Base-by-base conservation (phyloP, 2,888 invertebrate genomes). In the Mechanitis mazaeus region DNA sequence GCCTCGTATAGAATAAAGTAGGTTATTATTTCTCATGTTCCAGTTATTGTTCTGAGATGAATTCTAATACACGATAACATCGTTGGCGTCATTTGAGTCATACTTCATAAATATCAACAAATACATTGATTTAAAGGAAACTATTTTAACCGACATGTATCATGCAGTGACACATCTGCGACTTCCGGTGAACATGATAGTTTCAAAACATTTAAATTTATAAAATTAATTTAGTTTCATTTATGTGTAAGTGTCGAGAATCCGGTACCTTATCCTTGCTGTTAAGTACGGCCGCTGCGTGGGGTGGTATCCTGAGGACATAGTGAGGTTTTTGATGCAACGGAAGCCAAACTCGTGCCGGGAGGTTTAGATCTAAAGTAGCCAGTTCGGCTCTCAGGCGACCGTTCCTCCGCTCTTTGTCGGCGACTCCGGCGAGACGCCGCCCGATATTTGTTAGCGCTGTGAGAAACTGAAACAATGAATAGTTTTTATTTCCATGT, bases 281-380 rank as follows among this genome's bases (percentile, higher is more conserved):
- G 87, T 99, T 99, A 69, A 99, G 94, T 60, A 99, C 98, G 58
- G 98, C 98, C 66, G 98, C 98, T 69, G 97, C 97, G 77, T 97
- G 97, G 64, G 97, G 97, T 54, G 99, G 98, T 87, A 99, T 97
- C 84, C 99, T 92, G 56, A 99, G 95, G 73, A 99, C 95, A 79
- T 97, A 95, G 90, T 99, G 99, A 58, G 96, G 94, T 71, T 93
- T 92, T 71, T 94, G 94, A 83, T 97, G 95, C 55, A 99, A 92
- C 12, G 99, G 99, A 72, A 99, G 92, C 98, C 99, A 99, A 65
- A 99, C 99, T 64, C 98, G 91, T 11, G 99, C 98, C 12, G 99
- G 99, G 65, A 99, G 92, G 91, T 99, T 99, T 71, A 98, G 93
- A 90, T 99, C 99, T 64, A 99, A 91, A 72, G 96, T 92, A 70